Evolutionary conservation across 2,797 vertebrate genomes (phyloP), one percentile per base, ranked within the genome.

Genomic region (Protosalanx chinensis): DNA sequence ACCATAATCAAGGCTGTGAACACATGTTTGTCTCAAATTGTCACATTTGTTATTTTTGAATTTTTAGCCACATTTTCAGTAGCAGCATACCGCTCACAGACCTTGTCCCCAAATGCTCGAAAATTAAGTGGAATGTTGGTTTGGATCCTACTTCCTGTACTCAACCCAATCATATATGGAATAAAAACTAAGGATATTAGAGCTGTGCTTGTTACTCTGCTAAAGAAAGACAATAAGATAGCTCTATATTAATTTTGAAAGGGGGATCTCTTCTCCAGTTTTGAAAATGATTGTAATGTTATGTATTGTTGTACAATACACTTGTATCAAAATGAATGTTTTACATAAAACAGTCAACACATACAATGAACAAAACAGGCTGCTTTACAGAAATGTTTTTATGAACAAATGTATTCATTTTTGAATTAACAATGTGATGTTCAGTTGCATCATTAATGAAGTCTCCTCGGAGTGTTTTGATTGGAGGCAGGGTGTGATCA

Each of bases 121-220:
- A 56, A 56, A n/a, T 56, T 56, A n/a, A 16, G 51, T 56, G 16
- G 51, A 5, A 56, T 56, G 16, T 56, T n/a, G 18, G 6, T 56
- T 56, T 56, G 15, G 4, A 16, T 56, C 3, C 30, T 91, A 27
- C 90, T 88, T 0, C 85, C 90, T 8, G 83, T 91, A 35, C 67
- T 88, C 3, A 91, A 93, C 29, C 90, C 86, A 0, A 83, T 92
- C 65, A 90, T 92, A 63, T 91, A 91, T 18, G 88, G 91, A 81
- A 84, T 74, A 86, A 89, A 75, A 75, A 85, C 80, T 0, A 77
- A 82, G 10, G 83, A 84, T n/a, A 56, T 56, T 56, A 56, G 18
- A n/a, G 6, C 51, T n/a, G 18, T n/a, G 18, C 18, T 56, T 56
- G 4, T n/a, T 6, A 67, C 67, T 81, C 3, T 46, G 60, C 46